Conservation (phyloP, 2,113 vertebrate genomes). For the Puntigrus tetrazona region DNA sequence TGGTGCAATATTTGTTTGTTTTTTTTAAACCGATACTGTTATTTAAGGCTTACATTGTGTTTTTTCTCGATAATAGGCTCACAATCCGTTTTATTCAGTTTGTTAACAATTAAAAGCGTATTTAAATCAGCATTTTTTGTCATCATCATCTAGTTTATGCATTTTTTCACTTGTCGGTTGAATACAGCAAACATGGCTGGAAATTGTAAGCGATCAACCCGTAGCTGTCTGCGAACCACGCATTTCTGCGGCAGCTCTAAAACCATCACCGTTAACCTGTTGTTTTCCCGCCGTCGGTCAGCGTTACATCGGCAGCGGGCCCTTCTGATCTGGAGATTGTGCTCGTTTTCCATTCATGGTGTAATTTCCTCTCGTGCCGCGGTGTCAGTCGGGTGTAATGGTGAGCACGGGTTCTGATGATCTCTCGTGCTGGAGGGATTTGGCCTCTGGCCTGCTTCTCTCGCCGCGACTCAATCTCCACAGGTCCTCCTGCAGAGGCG, state of each 20-base stretch:
- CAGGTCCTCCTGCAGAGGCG: conserved; percentile 48
- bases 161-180: too few species aligned
- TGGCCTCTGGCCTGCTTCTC: conserved; percentile 44
- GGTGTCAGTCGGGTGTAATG: not conserved
- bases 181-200: too few species aligned
- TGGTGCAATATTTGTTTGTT: too few species aligned
- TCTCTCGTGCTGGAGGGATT: conserved; percentile 29
- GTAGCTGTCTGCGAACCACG: not conserved
- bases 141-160: too few species aligned
- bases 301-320: not conserved
- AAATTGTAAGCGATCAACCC: too few species aligned
- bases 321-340: not conserved
- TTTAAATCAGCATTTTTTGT: too few species aligned
- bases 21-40: too few species aligned
- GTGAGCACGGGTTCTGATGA: not conserved
- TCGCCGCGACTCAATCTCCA: conserved; percentile 1
- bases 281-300: not conserved
- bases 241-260: not conserved
- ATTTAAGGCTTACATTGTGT: too few species aligned
- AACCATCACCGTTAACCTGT: not conserved
- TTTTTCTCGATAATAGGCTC: too few species aligned
- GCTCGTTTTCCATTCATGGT: not conserved
- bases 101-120: too few species aligned
- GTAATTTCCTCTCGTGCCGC: not conserved
- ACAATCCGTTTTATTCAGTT: too few species aligned